Base-by-base conservation (phyloP, 1,140 invertebrate species). In the Drosophila miranda region DNA sequence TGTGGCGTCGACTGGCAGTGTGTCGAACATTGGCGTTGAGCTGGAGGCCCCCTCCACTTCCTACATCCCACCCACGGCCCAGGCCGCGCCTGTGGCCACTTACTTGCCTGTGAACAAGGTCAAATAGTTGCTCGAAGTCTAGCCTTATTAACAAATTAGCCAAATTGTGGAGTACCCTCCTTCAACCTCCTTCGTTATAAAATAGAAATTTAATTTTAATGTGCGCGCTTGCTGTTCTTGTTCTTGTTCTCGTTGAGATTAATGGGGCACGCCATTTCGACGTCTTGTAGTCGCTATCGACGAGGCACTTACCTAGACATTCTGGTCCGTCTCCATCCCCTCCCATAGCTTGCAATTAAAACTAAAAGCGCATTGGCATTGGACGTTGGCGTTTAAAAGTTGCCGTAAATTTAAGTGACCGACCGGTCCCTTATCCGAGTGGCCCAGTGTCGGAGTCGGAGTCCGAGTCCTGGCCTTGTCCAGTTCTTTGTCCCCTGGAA, bases 121-220 rank as follows among this genome's bases (percentile, higher is more conserved):
- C 43, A 81, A 86, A 42, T 87, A 71, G 61, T n/a, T 4, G 38
- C 21, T 9, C 58, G 13, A 11, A 19, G 1, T 26, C 41, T 41
- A 16, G 14, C 49, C 30, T 48, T 16, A 46, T 57, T 63, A 54
- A 66, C 72, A 73, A 86, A 80, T 76, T 86, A 84, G 76, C 81
- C 81, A 84, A 84, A 84, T 77, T 77, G 79, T 83, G 76, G 57
- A 78, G 48, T 60, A 46, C 58, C 55, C 60, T 42, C n/a, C 52
- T 48, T 16, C 21, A 60, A 30, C 58, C 42, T 51, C n/a, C 48
- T 70, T 60, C 63, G 57, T 64, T 86, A 69, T 84, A 86, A 86
- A 86, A 78, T 51, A 81, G 21, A 84, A 84, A 71, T 63, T 86
- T 84, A 84, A 84, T 80, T 84, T 73, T 86, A 84, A 76, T 86